Evolutionary conservation across 2,888 invertebrate genomes (phyloP).

Genomic region (Xestia xanthographa): DNA sequence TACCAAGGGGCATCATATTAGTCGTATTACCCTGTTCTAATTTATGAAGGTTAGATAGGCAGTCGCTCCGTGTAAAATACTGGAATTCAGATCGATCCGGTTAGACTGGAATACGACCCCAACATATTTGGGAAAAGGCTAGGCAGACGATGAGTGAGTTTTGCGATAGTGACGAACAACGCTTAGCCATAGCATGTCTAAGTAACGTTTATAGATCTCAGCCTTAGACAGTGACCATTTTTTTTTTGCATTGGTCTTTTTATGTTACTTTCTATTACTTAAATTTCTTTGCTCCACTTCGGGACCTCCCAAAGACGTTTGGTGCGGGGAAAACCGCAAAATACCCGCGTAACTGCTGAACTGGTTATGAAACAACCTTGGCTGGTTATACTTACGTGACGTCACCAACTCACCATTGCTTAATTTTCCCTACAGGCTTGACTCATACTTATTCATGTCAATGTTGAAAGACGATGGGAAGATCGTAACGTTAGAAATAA

Average conservation of each 20-base stretch:
- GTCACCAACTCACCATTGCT: slow-evolving; percentile 18
- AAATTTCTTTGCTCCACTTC: slow-evolving; percentile 17
- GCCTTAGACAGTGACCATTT: background rate
- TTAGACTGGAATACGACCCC: background rate
- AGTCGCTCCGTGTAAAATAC: background rate
- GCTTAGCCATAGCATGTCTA: background rate
- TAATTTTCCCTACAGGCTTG: slow-evolving; percentile 16
- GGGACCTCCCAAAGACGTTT: slow-evolving; percentile 25
- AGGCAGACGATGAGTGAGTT: background rate
- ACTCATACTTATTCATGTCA: slow-evolving; percentile 19
- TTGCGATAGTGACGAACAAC: background rate
- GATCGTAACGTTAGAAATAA: background rate
- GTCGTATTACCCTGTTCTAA: background rate
- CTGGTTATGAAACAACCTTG: slow-evolving; percentile 37
- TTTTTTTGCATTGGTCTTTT: slow-evolving; percentile 12
- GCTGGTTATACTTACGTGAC: slow-evolving; percentile 14
- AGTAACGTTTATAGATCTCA: background rate
- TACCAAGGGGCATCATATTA: background rate
- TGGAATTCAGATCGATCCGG: background rate
- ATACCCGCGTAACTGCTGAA: slow-evolving; percentile 24
- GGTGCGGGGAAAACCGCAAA: slow-evolving; percentile 34
- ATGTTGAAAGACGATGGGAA: slow-evolving; percentile 12
- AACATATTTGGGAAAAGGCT: background rate
- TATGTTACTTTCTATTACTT: slow-evolving; percentile 16
- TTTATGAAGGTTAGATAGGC: background rate